Conservation (phyloP, 2,888 invertebrate species). For the Drosophila buzzatii region DNA sequence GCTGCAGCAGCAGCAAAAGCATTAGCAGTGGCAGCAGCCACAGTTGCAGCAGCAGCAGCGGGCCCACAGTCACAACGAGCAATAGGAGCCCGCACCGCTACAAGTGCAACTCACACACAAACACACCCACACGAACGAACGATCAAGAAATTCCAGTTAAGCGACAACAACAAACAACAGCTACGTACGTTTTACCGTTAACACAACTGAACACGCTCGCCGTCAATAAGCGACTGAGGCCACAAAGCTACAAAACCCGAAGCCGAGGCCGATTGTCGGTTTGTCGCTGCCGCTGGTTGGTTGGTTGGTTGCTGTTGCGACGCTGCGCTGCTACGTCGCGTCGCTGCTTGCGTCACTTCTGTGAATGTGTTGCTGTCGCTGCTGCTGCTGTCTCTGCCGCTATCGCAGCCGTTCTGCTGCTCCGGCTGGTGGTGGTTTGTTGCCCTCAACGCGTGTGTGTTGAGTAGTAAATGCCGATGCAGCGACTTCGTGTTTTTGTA, state of each 20-base stretch:
- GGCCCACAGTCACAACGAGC: constrained; percentile 40
- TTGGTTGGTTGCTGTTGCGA: constrained; percentile 26
- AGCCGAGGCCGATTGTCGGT: constrained; percentile 53
- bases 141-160: constrained; percentile 79
- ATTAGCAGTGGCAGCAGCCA: background rate
- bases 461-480: constrained; percentile 58
- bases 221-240: constrained; percentile 61
- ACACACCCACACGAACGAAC: constrained; percentile 42
- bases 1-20: background rate
- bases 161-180: constrained; percentile 46
- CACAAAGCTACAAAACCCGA: constrained; percentile 60
- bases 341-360: background rate
- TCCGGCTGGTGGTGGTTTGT: constrained; percentile 59
- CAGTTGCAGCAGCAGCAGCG: constrained; percentile 9
- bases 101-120: constrained; percentile 67
- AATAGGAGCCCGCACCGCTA: constrained; percentile 57
- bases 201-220: constrained; percentile 64
- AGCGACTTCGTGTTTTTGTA: constrained; percentile 56
- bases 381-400: background rate
- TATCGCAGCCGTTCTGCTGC: background rate
- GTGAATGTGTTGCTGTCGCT: constrained; percentile 13
- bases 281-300: constrained; percentile 52
- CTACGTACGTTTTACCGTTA: constrained; percentile 61
- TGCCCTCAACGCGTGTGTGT: constrained; percentile 52
- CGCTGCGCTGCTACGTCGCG: constrained; percentile 19